Conservation (phyloP, 35 echinoderm and acorn worm species). For the Apostichopus japonicus region DNA sequence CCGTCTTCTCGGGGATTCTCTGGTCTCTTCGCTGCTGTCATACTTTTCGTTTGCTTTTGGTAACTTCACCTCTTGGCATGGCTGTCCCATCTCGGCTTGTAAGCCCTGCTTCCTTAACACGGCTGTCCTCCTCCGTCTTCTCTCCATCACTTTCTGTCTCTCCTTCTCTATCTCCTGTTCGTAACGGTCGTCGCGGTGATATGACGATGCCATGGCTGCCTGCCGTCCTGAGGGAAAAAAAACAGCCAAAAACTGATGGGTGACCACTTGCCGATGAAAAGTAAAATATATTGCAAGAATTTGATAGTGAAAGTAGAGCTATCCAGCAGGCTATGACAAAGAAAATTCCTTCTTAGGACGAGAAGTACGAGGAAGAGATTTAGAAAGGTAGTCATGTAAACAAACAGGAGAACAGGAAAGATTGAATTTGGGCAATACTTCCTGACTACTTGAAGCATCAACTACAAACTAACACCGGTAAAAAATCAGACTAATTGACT, state of each 20-base stretch:
- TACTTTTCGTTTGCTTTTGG: background rate
- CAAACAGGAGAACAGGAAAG: too few relatives aligned
- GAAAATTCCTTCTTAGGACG: too few relatives aligned
- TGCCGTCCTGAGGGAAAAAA: slow-evolving; percentile 1
- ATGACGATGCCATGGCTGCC: slow-evolving; percentile 39
- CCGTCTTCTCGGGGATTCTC: background rate
- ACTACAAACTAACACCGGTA: too few relatives aligned
- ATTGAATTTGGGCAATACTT: too few relatives aligned
- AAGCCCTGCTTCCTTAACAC: background rate
- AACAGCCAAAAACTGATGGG: background rate
- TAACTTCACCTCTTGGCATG: background rate
- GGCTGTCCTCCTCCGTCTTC: background rate
- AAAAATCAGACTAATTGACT: too few relatives aligned
- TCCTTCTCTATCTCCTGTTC: slow-evolving; percentile 55
- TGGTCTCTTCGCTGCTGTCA: background rate
- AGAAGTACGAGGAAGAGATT: too few relatives aligned
- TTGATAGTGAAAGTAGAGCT: too few relatives aligned
- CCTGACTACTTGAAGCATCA: too few relatives aligned
- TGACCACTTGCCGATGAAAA: background rate
- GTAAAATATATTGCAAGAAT: too few relatives aligned
- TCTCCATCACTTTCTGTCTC: slow-evolving; percentile 42
- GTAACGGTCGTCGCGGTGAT: slow-evolving; percentile 42
- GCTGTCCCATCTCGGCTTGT: background rate
- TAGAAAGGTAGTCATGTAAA: too few relatives aligned
- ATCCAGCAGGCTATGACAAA: too few relatives aligned